These are phyloP conservation scores for Agelastica alni DNA, from an alignment of 2,888 invertebrate species.

Conservation along the genomic window DNA sequence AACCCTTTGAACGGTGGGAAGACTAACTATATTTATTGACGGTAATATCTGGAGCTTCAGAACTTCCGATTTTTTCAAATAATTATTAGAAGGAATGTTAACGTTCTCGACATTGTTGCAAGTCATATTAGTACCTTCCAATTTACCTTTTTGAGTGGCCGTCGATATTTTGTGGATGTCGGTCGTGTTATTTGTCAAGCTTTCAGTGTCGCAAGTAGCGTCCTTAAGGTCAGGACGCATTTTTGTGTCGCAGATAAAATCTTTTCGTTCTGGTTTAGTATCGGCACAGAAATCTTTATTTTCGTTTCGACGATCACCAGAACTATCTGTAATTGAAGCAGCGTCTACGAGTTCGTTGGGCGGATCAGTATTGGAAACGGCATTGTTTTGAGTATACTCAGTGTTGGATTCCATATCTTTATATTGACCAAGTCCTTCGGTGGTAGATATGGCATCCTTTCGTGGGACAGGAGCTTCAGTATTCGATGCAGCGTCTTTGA, in stretches of 20 bases:
- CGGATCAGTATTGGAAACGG: background rate
- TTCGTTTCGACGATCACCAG: background rate
- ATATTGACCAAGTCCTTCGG: background rate
- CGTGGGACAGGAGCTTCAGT: background rate
- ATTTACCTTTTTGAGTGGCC: constrained; percentile 1
- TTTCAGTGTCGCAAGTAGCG: background rate
- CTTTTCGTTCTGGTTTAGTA: background rate
- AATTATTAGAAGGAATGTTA: background rate
- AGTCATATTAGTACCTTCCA: background rate
- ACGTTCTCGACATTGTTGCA: background rate
- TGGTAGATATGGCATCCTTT: background rate
- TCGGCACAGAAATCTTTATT: background rate
- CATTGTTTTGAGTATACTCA: too few species aligned
- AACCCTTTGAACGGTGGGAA: constrained; percentile 60
- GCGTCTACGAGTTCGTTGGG: background rate
- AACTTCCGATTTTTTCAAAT: constrained; percentile 7
- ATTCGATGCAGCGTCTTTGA: background rate
- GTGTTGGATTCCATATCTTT: too few species aligned
- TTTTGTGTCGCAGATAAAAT: background rate
- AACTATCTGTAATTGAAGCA: background rate
- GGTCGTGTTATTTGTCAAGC: background rate
- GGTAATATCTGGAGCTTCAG: constrained; percentile 31
- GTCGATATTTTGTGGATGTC: background rate
- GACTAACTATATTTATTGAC: constrained; percentile 59
- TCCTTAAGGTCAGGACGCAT: background rate